Base-by-base conservation (phyloP, 2,113 vertebrate genomes). In the Holacanthus passer region DNA sequence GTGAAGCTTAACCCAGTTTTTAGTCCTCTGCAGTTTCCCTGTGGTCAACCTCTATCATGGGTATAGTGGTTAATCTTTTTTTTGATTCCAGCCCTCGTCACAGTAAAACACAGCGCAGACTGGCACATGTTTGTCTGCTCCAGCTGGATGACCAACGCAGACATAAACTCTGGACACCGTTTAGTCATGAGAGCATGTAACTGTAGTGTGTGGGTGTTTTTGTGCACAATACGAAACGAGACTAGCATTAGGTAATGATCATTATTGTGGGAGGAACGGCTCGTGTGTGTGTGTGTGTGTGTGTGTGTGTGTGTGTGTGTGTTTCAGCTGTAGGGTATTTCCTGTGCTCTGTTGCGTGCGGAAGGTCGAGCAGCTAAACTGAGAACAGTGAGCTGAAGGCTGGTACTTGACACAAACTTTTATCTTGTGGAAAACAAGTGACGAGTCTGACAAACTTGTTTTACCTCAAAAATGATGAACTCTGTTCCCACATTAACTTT, bases 341-440 rank as follows among this genome's bases (percentile, higher is more conserved):
- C 91, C 93, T 93, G 93, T 88, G 69, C 14, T 60, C 3, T 24
- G 14, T 85, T 86, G 68, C 27, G 59, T 43, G 69, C 73, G 37
- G 84, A 86, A 85, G 76, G 13, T 27, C 81, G 48, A 64, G 73
- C 39, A 65, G 62, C 32, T 58, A 17, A 55, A 56, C 1, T 56
- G 11, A 82, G 50, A 69, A 35, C 47, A 59, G 63, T 41, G 68
- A 27, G 60, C n/a, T 50, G 50, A 29, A 39, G 22, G 22, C 59
- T 37, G 68, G 20, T 39, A 17, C 71, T 50, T 29, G 5, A 55
- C 63, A 9, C 24, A 4, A 3, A 11, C 27, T 39, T 39, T 72
- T 14, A 31, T 10, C 13, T 8, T n/a, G 8, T 10, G 1, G 71
- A 62, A 41, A 17, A 2, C 22, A 48, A 58, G 55, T 27, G 41